A percentile compares a stretch with the other conserved stretches of the same genome.
Evolutionary conservation across 37 sponge, comb jelly and placozoan species (phyloP).

Genomic region (Cladorhizidae sp.): DNA sequence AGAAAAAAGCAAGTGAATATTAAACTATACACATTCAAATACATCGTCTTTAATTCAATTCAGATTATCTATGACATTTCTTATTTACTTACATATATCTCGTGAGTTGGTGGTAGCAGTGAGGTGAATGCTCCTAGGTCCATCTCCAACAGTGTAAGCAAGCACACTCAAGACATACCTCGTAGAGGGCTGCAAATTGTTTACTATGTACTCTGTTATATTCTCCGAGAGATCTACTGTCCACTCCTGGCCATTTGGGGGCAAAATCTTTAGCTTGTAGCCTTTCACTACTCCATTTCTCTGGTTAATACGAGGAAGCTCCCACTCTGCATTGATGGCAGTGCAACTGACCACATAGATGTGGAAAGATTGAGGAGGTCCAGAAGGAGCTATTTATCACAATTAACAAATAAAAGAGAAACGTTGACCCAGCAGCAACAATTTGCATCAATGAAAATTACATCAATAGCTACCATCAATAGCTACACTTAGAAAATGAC

Average conservation of each 20-base stretch:
- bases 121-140: conserved; percentile 26
- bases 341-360: conserved; percentile 26
- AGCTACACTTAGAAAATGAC: too few relatives aligned
- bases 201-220: conserved; percentile 1
- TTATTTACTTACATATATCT: conserved; percentile 2
- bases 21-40: too few relatives aligned
- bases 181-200: conserved; percentile 12
- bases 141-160: conserved; percentile 46
- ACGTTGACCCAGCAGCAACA: too few relatives aligned
- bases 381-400: conserved; percentile 14
- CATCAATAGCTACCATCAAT: too few relatives aligned
- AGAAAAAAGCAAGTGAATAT: too few relatives aligned
- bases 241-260: background rate
- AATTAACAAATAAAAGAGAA: too few relatives aligned
- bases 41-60: too few relatives aligned
- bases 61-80: too few relatives aligned
- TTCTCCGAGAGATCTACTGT: background rate
- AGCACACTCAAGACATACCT: conserved; percentile 22
- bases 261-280: conserved; percentile 18
- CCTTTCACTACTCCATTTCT: conserved; percentile 32
- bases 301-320: background rate
- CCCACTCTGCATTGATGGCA: conserved; percentile 27
- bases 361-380: conserved; percentile 27
- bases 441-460: too few relatives aligned
- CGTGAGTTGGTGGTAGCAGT: conserved; percentile 10